phyloP scores from a whole-genome alignment of 2,888 invertebrate genomes.

The Ichneumoninae sp. region DNA sequence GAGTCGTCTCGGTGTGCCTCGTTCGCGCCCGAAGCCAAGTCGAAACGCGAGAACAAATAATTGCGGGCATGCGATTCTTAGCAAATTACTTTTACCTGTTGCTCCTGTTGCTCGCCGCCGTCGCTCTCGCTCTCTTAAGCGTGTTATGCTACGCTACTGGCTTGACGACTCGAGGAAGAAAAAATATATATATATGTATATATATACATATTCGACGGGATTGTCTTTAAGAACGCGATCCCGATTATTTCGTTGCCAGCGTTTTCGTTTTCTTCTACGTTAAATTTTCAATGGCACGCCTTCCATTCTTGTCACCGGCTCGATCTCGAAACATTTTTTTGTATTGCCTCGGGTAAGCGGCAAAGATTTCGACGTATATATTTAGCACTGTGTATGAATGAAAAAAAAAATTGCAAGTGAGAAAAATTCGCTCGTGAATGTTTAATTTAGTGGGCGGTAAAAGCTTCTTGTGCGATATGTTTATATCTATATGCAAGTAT shows the following conservation, averaged over 20 bases:
- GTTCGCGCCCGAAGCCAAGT: constrained; percentile 24
- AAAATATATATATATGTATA: constrained; percentile 1
- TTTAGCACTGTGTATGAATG: background rate
- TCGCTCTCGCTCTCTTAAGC: constrained; percentile 25
- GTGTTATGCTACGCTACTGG: background rate
- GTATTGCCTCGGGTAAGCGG: background rate
- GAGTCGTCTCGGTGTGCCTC: constrained; percentile 8
- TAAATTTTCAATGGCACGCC: background rate
- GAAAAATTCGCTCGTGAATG: background rate
- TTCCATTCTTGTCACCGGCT: background rate
- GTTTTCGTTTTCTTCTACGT: background rate
- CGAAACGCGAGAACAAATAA: constrained; percentile 68
- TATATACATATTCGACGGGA: background rate
- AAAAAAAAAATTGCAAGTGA: background rate
- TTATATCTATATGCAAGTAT: background rate
- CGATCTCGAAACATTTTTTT: background rate
- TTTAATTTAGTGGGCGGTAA: background rate
- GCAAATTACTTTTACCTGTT: constrained; percentile 77
- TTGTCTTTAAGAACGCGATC: background rate
- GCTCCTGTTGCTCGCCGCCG: constrained; percentile 70
- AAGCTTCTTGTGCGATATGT: background rate
- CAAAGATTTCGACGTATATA: background rate
- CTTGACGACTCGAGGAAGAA: constrained; percentile 6
- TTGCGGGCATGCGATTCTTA: constrained; percentile 76
- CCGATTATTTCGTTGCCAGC: constrained; percentile 1